phyloP scores from a whole-genome alignment of 1,140 invertebrate genomes.

The Drosophila nikananu region DNA sequence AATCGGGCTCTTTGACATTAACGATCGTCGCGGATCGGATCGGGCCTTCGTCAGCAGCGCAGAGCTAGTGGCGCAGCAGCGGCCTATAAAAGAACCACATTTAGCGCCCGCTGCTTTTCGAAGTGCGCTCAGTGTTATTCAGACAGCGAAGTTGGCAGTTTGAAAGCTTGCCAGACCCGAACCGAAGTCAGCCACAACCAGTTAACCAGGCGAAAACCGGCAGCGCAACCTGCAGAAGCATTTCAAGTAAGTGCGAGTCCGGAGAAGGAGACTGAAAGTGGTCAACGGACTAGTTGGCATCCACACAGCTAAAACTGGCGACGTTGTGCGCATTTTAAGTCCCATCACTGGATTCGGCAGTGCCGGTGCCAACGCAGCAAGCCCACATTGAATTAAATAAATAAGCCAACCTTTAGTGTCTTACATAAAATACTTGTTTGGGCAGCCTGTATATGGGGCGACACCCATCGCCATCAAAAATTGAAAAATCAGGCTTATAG shows the following conservation, averaged over 20 bases:
- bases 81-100: constrained; percentile 79
- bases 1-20: constrained; percentile 70
- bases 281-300: constrained; percentile 12
- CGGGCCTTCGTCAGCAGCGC: constrained; percentile 25
- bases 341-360: constrained; percentile 13
- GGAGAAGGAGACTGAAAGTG: constrained; percentile 7
- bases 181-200: constrained; percentile 34
- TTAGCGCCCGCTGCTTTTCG: constrained; percentile 76
- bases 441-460: constrained; percentile 2
- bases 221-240: constrained; percentile 10
- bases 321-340: constrained; percentile 39
- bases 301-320: constrained; percentile 21
- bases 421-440: constrained; percentile 78
- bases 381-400: constrained; percentile 68
- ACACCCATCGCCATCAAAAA: constrained; percentile 29
- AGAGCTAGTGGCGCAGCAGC: constrained; percentile 19
- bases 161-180: constrained; percentile 19
- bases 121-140: constrained; percentile 77
- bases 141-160: constrained; percentile 72
- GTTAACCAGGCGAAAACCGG: constrained; percentile 47
- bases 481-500: constrained; percentile 19
- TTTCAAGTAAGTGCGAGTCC: constrained; percentile 36
- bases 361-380: constrained; percentile 61
- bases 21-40: constrained; percentile 60
- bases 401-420: constrained; percentile 44